Conservation (phyloP, 2,888 invertebrate genomes). For the Pasiphila rectangulata region DNA sequence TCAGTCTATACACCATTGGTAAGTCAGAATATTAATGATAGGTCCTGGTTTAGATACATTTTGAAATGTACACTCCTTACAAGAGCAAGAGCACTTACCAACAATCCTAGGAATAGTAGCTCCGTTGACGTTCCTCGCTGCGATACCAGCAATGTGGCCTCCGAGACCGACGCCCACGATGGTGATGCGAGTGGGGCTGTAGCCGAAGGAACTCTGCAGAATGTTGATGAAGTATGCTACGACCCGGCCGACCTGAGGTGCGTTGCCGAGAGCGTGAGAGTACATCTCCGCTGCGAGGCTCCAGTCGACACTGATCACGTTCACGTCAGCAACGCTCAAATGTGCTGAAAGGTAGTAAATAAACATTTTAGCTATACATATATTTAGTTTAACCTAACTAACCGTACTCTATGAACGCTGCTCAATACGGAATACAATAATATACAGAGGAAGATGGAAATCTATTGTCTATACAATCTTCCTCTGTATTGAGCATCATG, state of each 20-base stretch:
- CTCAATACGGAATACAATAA: too few species aligned
- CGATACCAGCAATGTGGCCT: conserved; percentile 71
- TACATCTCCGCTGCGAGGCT: conserved; percentile 50
- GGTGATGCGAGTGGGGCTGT: conserved; percentile 47
- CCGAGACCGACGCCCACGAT: conserved; percentile 66
- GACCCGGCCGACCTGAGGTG: conserved; percentile 54
- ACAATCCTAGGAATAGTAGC: conserved; percentile 55
- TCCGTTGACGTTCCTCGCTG: conserved; percentile 46
- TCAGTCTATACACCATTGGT: too few species aligned
- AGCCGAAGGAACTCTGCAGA: conserved; percentile 49
- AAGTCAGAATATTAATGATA: too few species aligned
- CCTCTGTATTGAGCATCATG: too few species aligned
- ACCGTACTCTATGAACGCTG: too few species aligned
- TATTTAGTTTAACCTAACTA: too few species aligned
- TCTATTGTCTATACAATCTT: too few species aligned
- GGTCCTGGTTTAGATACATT: too few species aligned
- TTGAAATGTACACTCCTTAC: too few species aligned
- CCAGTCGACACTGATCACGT: conserved; percentile 72
- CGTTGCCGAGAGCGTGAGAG: conserved; percentile 56
- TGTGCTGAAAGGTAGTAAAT: conserved; percentile 53
- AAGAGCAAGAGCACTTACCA: too few species aligned
- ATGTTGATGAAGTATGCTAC: conserved; percentile 66
- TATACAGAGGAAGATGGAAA: too few species aligned
- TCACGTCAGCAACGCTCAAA: conserved; percentile 53
- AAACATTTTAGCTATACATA: too few species aligned